phyloP scores from a whole-genome alignment of 2,113 vertebrate species.

The Melanostigma gelatinosum region DNA sequence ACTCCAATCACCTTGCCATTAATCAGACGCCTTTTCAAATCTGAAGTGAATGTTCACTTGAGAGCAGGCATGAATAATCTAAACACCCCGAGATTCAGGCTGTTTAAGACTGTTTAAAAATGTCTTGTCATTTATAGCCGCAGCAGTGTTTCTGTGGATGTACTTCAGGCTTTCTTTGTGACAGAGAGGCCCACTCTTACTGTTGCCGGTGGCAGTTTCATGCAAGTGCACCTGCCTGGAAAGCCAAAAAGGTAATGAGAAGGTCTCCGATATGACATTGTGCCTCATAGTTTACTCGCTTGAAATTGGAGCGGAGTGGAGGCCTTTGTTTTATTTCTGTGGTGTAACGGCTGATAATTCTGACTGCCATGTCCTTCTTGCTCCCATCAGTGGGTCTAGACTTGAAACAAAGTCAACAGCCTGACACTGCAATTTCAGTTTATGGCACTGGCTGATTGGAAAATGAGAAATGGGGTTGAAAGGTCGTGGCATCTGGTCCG shows the following conservation, averaged over 20 bases:
- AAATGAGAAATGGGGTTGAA: conserved; percentile 67
- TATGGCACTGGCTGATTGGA: conserved; percentile 69
- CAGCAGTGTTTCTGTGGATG: conserved; percentile 35
- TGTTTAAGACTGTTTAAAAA: conserved; percentile 24
- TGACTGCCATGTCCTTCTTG: neutral
- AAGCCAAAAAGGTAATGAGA: conserved; percentile 33
- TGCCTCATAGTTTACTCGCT: conserved; percentile 10
- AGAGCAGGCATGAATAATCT: conserved; percentile 24
- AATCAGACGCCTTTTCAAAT: conserved; percentile 47
- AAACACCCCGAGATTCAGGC: conserved; percentile 13
- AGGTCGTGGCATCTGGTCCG: conserved; percentile 59
- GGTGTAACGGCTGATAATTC: neutral
- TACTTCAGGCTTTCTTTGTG: conserved; percentile 16
- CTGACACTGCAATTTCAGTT: conserved; percentile 71
- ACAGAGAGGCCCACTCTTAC: conserved; percentile 1
- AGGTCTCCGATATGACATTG: conserved; percentile 13
- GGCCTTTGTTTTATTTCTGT: conserved; percentile 25
- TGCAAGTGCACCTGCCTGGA: conserved; percentile 18
- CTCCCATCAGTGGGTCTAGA: conserved; percentile 26
- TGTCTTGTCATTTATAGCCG: conserved; percentile 9
- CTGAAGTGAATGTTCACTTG: conserved; percentile 39
- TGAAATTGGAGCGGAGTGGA: neutral
- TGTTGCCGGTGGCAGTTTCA: conserved; percentile 37
- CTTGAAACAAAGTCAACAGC: conserved; percentile 58
- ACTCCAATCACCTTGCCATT: conserved; percentile 12